phyloP scores from a whole-genome alignment of 2,797 vertebrate genomes.

The Tokudaia tokunoshimensis region DNA sequence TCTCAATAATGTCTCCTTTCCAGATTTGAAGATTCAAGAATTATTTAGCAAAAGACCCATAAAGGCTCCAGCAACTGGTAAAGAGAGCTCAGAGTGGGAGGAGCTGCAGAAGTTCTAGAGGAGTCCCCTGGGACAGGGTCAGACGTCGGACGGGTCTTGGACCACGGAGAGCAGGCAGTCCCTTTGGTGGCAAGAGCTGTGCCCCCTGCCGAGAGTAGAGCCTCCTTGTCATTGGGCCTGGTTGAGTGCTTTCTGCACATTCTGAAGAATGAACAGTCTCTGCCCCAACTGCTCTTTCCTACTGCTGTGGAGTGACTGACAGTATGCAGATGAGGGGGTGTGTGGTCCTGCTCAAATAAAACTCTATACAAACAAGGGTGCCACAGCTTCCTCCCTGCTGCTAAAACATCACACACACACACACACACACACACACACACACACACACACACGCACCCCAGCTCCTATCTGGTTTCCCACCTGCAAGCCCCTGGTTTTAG shows the following conservation, averaged over 20 bases:
- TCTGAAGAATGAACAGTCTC: neutral
- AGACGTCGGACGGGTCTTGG: neutral
- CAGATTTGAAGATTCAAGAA: slow-evolving; percentile 69
- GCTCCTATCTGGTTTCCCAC: neutral
- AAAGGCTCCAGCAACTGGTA: slow-evolving; percentile 42
- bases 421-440: no score
- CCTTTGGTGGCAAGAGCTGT: neutral
- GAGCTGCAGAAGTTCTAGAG: neutral
- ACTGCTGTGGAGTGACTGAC: neutral
- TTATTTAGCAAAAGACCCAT: slow-evolving; percentile 70
- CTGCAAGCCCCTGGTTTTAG: neutral
- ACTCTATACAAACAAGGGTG: slow-evolving; percentile 16
- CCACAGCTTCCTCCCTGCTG: neutral
- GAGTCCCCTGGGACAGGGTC: neutral
- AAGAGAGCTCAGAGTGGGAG: slow-evolving; percentile 42
- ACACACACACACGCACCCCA: no score
- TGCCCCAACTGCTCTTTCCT: neutral
- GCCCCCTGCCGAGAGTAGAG: neutral
- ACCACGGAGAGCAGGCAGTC: neutral
- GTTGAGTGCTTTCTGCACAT: neutral
- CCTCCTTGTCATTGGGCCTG: neutral
- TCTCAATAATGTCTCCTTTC: slow-evolving; percentile 63
- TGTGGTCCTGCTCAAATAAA: neutral
- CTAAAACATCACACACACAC: neutral
- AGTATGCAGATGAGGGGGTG: neutral